Conservation (phyloP, 2,113 vertebrate species). For the Lanius collurio region DNA sequence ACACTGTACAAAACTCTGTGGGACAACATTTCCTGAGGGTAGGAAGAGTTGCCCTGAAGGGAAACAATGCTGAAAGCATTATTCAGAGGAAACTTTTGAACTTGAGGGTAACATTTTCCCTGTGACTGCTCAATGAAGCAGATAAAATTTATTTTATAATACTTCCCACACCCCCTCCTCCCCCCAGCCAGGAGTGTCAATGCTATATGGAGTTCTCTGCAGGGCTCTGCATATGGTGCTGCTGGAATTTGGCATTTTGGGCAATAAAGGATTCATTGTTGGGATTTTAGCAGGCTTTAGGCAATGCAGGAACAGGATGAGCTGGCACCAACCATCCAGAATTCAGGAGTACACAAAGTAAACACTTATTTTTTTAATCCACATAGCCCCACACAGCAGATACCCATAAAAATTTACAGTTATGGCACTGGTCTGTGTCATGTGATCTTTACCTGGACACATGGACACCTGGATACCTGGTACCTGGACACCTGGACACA, state of each 20-base stretch:
- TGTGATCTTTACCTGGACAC: not conserved
- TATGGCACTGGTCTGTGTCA: not conserved
- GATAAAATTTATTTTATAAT: not conserved
- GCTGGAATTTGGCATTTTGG: not conserved
- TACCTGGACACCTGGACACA: accelerated
- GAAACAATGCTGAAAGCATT: not conserved
- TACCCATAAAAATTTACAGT: not conserved
- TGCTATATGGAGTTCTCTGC: not conserved
- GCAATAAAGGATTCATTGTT: not conserved
- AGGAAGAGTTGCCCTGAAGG: not conserved
- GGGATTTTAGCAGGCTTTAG: not conserved
- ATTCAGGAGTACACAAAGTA: not conserved
- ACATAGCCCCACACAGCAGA: not conserved
- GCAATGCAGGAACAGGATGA: not conserved
- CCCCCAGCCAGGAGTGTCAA: not conserved
- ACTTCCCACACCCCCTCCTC: not conserved
- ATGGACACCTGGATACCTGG: accelerated
- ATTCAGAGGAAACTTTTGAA: constrained; percentile 26
- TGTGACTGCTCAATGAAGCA: not conserved
- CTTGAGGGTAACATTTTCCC: not conserved
- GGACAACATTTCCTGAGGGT: not conserved
- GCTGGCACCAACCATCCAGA: not conserved
- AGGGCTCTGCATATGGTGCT: not conserved
- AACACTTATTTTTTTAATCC: not conserved
- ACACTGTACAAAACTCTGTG: not conserved